These are phyloP conservation scores for Synaphobranchus kaupii DNA, from an alignment of 2,797 vertebrate genomes.

Conservation along the genomic window DNA sequence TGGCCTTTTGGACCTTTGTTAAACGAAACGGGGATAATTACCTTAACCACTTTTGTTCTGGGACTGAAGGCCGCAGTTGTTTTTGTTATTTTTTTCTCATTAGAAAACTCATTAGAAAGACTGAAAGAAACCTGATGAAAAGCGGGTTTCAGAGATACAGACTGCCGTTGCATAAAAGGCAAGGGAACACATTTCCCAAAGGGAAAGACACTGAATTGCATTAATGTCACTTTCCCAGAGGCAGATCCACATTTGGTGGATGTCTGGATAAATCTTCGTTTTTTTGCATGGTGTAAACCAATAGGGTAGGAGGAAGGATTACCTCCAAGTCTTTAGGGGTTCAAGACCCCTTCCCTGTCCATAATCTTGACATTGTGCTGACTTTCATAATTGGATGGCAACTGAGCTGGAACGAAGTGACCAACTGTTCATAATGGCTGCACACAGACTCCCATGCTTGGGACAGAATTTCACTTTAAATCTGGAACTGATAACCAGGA, in stretches of 20 bases:
- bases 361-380: conserved; percentile 33
- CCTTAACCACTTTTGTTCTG: conserved; percentile 3
- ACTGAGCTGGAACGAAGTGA: conserved; percentile 52
- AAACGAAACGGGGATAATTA: neutral
- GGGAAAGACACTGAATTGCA: neutral
- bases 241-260: conserved; percentile 9
- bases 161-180: conserved; percentile 16
- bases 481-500: conserved; percentile 52
- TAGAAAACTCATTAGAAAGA: neutral
- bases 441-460: conserved; percentile 48
- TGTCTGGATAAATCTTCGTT: conserved; percentile 20
- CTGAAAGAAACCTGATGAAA: conserved; percentile 10
- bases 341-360: conserved; percentile 39
- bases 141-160: neutral
- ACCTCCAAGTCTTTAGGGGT: conserved; percentile 18
- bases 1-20: neutral
- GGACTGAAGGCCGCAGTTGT: neutral
- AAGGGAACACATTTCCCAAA: conserved; percentile 29
- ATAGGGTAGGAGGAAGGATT: conserved; percentile 27
- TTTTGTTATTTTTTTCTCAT: conserved; percentile 1
- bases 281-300: conserved; percentile 7
- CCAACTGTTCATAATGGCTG: conserved; percentile 51
- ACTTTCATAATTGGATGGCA: conserved; percentile 43
- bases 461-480: conserved; percentile 60
- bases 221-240: conserved; percentile 18